Conservation (phyloP, 2,888 invertebrate species). For the Candidula unifasciata region DNA sequence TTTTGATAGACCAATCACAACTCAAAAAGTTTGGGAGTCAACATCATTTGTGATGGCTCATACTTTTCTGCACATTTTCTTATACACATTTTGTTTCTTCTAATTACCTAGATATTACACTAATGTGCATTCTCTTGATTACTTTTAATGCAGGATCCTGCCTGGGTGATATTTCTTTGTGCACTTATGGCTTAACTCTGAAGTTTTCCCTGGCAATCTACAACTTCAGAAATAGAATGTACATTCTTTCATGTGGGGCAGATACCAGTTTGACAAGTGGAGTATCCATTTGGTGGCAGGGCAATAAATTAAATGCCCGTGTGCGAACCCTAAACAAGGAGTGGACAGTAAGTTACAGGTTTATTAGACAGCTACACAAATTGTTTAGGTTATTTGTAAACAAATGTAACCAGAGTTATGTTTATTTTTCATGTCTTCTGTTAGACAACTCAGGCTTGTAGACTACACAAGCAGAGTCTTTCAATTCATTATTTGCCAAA, state of each 20-base stretch:
- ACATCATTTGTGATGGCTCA: too few species aligned
- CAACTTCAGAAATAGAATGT: conserved; percentile 49
- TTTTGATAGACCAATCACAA: too few species aligned
- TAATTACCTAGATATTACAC: background rate
- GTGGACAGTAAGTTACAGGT: conserved; percentile 52
- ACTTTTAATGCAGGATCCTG: conserved; percentile 42
- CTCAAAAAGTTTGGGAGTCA: too few species aligned
- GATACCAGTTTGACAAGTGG: conserved; percentile 49
- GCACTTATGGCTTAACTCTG: conserved; percentile 56
- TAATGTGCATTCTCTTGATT: background rate
- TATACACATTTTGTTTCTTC: background rate
- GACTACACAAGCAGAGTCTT: too few species aligned
- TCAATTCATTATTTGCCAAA: too few species aligned
- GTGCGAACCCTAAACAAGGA: conserved; percentile 50
- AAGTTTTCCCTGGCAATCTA: conserved; percentile 55
- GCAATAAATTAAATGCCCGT: conserved; percentile 53
- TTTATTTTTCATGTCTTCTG: too few species aligned
- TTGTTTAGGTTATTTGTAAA: too few species aligned
- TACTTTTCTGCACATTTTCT: background rate
- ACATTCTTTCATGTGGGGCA: conserved; percentile 57
- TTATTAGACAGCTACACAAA: conserved; percentile 29
- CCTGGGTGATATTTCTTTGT: conserved; percentile 52
- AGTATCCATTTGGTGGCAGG: conserved; percentile 55
- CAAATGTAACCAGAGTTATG: too few species aligned
- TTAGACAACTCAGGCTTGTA: too few species aligned